Base-by-base conservation (phyloP, 2,888 invertebrate genomes). In the Entomobrya proxima region DNA sequence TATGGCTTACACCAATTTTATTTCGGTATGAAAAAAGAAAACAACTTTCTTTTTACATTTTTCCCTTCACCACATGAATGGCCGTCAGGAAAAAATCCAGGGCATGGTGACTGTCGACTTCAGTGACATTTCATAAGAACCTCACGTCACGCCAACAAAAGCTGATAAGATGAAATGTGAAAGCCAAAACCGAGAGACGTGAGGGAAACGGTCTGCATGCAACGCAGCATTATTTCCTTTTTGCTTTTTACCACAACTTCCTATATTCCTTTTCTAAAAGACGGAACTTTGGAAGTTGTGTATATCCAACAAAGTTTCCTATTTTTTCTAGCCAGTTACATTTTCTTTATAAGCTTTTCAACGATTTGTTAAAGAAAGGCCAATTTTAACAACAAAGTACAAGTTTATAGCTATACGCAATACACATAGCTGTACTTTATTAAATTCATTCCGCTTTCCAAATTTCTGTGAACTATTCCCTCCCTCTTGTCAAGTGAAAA, bases 91-190 rank as follows among this genome's bases (percentile, higher is more conserved):
- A 61, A 52, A 61, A 32, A 13, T n/a, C n/a, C 55, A 27, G 55
- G 1, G 15, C 55, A 21, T 24, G 24, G 61, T 32, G 61, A 61
- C 30, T 61, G 61, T 30, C 61, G 61, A 61, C 61, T 61, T 61
- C n/a, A 52, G 61, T 44, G 69, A 69, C 69, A 69, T 69, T 69
- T 69, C 27, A 61, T 40, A 44, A 67, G 64, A 67, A 69, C 69
- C 40, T 21, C 69, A 69, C 15, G 69, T 69, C 69, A 69, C 7
- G 40, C 24, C 40, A 35, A 37, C 11, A 64, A 35, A 21, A 69
- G 44, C 40, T 40, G 69, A 69, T 40, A 69, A 40, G 69, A 64
- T 32, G 32, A 30, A 44, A 69, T 24, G 27, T 27, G 69, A 69
- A 69, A 18, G 30, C 9, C 7, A 37, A 69, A 40, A 32, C 61